Conservation (phyloP, 2,797 vertebrate species). For the Falco concolor region DNA sequence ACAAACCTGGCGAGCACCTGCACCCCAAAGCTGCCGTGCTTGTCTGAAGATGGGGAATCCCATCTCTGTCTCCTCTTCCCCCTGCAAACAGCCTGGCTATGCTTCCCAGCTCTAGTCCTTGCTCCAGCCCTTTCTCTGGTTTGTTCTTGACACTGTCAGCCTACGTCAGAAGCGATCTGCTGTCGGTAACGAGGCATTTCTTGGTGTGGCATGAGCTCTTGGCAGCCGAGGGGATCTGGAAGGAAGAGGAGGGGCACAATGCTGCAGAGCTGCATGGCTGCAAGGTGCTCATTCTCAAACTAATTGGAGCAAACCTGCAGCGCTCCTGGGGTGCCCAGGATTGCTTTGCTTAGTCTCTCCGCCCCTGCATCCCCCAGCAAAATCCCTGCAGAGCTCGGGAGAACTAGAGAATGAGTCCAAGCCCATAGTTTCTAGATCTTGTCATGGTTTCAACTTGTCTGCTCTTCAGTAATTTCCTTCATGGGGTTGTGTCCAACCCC, state of each 20-base stretch:
- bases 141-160: background rate
- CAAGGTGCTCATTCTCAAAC: background rate
- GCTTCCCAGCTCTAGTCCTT: background rate
- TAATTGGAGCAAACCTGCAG: background rate
- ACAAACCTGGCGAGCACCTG: background rate
- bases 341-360: background rate
- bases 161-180: background rate
- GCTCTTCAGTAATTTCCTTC: background rate
- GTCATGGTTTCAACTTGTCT: background rate
- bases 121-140: background rate
- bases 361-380: background rate
- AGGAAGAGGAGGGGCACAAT: background rate
- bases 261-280: background rate
- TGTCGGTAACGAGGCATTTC: background rate
- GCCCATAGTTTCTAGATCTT: background rate
- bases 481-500: background rate
- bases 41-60: background rate
- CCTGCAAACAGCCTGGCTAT: background rate
- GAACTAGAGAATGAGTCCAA: background rate
- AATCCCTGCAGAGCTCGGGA: background rate
- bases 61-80: background rate
- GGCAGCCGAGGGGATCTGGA: background rate
- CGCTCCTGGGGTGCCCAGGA: rapidly evolving
- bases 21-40: background rate
- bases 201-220: background rate